phyloP scores from a whole-genome alignment of 64 coral and sea anemone genomes.

The Cladopsammia gracilis region DNA sequence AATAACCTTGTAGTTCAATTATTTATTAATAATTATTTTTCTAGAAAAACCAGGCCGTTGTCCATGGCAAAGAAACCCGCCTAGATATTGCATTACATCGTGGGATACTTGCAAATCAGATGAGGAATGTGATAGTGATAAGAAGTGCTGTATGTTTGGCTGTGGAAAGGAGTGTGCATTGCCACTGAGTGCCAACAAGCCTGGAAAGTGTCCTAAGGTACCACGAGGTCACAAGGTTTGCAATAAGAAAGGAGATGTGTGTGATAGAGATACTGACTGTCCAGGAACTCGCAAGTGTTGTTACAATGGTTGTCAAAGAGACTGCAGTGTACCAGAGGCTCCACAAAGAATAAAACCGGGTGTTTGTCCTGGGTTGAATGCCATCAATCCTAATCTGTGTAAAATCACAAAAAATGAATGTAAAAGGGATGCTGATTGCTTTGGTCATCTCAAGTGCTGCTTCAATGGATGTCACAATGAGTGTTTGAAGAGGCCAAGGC shows the following conservation, averaged over 20 bases:
- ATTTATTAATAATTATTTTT: not conserved
- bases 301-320: slow-evolving; percentile 49
- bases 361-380: slow-evolving; percentile 19
- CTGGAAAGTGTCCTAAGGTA: slow-evolving; percentile 48
- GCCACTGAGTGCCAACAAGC: slow-evolving; percentile 45
- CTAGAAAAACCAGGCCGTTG: slow-evolving; percentile 30
- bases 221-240: slow-evolving; percentile 1
- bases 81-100: not conserved
- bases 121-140: slow-evolving; percentile 1
- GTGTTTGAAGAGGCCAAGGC: slow-evolving; percentile 25
- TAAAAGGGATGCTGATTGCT: slow-evolving; percentile 60
- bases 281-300: slow-evolving; percentile 64
- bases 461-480: slow-evolving; percentile 56
- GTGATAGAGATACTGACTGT: slow-evolving; percentile 42
- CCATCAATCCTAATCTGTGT: slow-evolving; percentile 35
- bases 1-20: not conserved
- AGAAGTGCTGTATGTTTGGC: slow-evolving; percentile 32
- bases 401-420: slow-evolving; percentile 65
- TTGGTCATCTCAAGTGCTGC: slow-evolving; percentile 64
- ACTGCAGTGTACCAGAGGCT: slow-evolving; percentile 28
- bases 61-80: not conserved
- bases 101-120: slow-evolving; percentile 29
- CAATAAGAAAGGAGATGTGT: slow-evolving; percentile 22
- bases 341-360: slow-evolving; percentile 46
- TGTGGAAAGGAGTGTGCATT: not conserved